Evolutionary conservation across 30 jellyfish, hydroid and myxozoan genomes (phyloP), one percentile per base, ranked within the genome.

Genomic region (Nemopilema nomurai): DNA sequence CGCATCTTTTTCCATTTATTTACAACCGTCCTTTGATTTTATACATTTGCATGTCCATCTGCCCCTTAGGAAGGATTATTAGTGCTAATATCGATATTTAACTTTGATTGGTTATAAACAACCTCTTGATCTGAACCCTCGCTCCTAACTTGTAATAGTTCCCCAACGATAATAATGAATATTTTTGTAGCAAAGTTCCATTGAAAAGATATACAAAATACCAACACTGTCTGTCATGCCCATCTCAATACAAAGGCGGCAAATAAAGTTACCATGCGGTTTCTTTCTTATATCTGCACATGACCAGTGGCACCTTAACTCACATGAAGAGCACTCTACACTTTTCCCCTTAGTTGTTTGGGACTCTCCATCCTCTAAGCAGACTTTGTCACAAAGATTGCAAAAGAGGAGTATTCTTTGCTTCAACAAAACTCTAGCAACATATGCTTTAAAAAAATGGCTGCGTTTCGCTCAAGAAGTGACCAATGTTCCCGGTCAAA

Each of bases 391-490:
- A 31, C 91, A 82, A 17, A 6, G 32, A 3, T 80, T 62, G 29
- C 87, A 67, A 31, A 23, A 67, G 18, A 22, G 49, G 16, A 82
- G 13, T 27, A 3, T 33, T 26, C 81, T 67, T 27, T 41, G 73
- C 20, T 69, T 67, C 76, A 80, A 26, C 6, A 67, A 28, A 49
- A 82, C 30, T 1, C 31, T 41, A 4, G 33, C 28, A 8, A 69
- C 76, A 52, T 67, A 50, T 67, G 78, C 79, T 80, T 80, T 80
- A 86, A 80, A 62, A 80, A 66, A 16, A 80, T 30, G 6, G 27
- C 30, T 1, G 77, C 70, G 49, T 80, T 80, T 1, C 84, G 49
- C 21, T 53, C 85, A 4, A 80, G 63, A 8, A 4, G 16, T 21
- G 57, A 8, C 81, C 91, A 82, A 69, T 52, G 52, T 28, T 18